A percentile compares a stretch with the other conserved stretches of the same genome.
Conservation (phyloP, 2,888 invertebrate species). For the Eilema caniola region DNA sequence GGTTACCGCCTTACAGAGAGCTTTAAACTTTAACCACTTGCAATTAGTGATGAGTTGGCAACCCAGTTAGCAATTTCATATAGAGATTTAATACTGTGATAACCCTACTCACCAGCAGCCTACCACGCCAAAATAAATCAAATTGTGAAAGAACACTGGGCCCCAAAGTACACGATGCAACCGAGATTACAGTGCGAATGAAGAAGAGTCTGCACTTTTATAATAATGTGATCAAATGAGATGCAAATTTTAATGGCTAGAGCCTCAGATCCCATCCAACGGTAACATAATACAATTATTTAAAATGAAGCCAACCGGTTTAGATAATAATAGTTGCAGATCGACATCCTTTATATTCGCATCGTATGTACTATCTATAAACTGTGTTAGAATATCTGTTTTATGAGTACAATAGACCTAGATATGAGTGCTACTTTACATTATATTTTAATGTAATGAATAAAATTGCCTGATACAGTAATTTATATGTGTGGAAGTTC, state of each 20-base stretch:
- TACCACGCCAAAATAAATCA: neutral
- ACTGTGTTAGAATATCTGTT: neutral
- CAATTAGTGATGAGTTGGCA: neutral
- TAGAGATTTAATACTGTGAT: too few relatives aligned
- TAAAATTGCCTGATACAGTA: neutral
- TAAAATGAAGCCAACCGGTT: constrained; percentile 18
- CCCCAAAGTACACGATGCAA: neutral
- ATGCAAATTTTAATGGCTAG: neutral
- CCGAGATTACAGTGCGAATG: too few relatives aligned
- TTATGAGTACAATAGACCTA: neutral
- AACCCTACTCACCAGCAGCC: too few relatives aligned
- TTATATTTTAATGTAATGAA: neutral
- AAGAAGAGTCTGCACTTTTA: neutral
- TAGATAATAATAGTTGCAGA: constrained; percentile 19
- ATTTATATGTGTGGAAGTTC: too few relatives aligned
- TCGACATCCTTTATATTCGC: constrained; percentile 17
- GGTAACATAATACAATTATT: constrained; percentile 16
- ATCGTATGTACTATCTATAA: neutral
- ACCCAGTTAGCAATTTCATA: neutral
- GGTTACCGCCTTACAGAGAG: neutral
- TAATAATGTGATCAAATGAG: too few relatives aligned
- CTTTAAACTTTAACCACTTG: neutral
- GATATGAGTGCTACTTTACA: neutral
- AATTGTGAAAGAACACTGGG: neutral
- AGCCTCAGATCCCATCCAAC: constrained; percentile 4